phyloP scores from a whole-genome alignment of 2,113 vertebrate species.

The human region GRCh38 chr13:57052501-57053000 shows the following conservation, averaged over 20 bases:
- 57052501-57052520: background rate
- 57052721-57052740: background rate
- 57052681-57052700: background rate
- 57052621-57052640: rapidly evolving
- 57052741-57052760: background rate
- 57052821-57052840: background rate
- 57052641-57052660: rapidly evolving
- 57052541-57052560: background rate
- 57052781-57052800: background rate
- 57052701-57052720: background rate
- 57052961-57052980: background rate
- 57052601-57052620: background rate
- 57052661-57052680: background rate
- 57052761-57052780: background rate
- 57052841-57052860: background rate
- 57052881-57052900: background rate
- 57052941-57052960: background rate
- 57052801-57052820: background rate
- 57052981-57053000: background rate
- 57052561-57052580: background rate
- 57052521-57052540: background rate
- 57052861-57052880: background rate
- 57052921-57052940: background rate
- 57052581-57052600: background rate
- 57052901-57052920: background rate